These are phyloP conservation scores for Osmoderma eremita DNA, from an alignment of 2,888 invertebrate species.

Conservation along the genomic window DNA sequence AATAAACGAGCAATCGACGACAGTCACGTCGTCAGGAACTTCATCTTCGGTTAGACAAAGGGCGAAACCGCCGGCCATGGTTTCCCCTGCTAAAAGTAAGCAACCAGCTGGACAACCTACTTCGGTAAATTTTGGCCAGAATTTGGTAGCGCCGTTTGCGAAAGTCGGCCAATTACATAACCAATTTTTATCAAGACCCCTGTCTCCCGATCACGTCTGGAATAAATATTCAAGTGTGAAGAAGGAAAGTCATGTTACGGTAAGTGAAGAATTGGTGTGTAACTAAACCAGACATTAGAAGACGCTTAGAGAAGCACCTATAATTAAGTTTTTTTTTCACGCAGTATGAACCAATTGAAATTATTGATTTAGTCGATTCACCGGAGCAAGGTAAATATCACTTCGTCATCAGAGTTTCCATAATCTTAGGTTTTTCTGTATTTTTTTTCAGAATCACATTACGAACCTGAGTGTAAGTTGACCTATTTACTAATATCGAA, in stretches of 20 bases:
- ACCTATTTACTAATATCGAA: too few relatives aligned
- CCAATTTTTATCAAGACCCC: constrained; percentile 1
- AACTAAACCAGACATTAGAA: too few relatives aligned
- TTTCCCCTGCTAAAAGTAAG: background rate
- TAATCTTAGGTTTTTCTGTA: too few relatives aligned
- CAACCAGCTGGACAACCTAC: background rate
- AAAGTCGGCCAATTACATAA: background rate
- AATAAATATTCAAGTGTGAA: background rate
- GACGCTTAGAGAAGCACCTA: too few relatives aligned
- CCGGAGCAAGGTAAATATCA: constrained; percentile 4
- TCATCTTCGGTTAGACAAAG: background rate
- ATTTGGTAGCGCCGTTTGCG: background rate
- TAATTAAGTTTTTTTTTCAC: background rate
- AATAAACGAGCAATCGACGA: background rate
- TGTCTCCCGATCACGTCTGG: constrained; percentile 10
- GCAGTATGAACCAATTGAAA: background rate
- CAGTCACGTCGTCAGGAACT: background rate
- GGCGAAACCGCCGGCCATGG: background rate
- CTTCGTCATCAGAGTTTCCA: too few relatives aligned
- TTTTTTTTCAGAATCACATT: too few relatives aligned
- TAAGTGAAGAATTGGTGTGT: background rate
- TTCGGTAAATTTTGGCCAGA: background rate
- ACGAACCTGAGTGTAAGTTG: too few relatives aligned
- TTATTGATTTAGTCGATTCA: background rate
- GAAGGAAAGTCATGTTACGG: background rate